These are phyloP conservation scores for Halictus rubicundus DNA, from an alignment of 1,140 invertebrate genomes.

Conservation along the genomic window DNA sequence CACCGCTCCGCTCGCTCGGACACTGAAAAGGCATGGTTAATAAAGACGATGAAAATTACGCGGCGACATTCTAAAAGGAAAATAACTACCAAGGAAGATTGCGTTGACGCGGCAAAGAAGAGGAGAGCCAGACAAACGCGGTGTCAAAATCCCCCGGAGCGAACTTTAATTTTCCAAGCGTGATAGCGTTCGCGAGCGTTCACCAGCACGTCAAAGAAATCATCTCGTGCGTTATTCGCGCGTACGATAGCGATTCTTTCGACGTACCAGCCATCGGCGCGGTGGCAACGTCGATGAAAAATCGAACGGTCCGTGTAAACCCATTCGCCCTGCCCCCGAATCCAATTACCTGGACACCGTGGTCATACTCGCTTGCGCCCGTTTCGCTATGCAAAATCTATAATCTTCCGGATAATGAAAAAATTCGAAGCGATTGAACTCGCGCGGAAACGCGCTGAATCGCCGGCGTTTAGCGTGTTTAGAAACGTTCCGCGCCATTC, in stretches of 20 bases:
- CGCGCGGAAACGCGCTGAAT: too few relatives aligned
- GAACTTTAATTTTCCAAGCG: background rate
- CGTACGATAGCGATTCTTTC: background rate
- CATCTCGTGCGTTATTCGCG: background rate
- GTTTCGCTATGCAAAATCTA: background rate
- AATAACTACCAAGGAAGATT: constrained; percentile 19
- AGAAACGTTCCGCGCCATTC: too few relatives aligned
- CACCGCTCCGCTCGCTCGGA: too few relatives aligned
- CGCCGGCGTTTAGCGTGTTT: too few relatives aligned
- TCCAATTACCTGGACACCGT: background rate
- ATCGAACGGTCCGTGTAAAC: background rate
- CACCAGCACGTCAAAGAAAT: background rate
- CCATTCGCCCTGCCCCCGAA: background rate
- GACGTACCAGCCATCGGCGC: too few relatives aligned
- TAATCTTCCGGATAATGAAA: too few relatives aligned
- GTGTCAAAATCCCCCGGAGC: constrained; percentile 16
- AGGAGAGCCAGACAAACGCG: too few relatives aligned
- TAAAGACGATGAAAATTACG: constrained; percentile 43
- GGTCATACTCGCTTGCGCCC: background rate
- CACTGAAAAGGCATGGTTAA: constrained; percentile 24
- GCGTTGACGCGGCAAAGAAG: background rate
- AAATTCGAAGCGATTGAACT: too few relatives aligned
- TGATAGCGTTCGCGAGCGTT: background rate
- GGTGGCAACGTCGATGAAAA: background rate
- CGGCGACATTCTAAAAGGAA: background rate